Percentiles rank a stretch among this genome's conserved stretches.
These are phyloP conservation scores for Nymphalis io DNA, from an alignment of 1,140 invertebrate species.

Conservation along the genomic window DNA sequence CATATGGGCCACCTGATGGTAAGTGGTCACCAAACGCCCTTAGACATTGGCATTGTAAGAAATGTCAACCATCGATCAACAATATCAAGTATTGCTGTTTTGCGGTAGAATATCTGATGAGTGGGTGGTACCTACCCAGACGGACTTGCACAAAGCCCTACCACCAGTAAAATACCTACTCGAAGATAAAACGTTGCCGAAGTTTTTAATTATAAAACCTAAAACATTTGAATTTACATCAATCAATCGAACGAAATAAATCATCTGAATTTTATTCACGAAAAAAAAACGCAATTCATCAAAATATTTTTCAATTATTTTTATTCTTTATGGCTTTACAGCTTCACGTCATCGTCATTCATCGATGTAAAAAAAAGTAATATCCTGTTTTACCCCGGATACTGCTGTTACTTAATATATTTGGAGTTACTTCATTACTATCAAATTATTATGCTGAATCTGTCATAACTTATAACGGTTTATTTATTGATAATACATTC, in stretches of 20 bases:
- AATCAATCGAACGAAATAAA: not conserved
- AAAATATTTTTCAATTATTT: not conserved
- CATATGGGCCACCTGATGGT: too few relatives aligned
- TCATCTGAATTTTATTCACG: not conserved
- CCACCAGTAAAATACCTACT: not conserved
- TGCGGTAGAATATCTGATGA: too few relatives aligned
- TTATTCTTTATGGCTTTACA: not conserved
- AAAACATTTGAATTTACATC: not conserved
- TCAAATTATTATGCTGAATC: slow-evolving; percentile 7
- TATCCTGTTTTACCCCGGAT: slow-evolving; percentile 16
- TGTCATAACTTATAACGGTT: slow-evolving; percentile 11
- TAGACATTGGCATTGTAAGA: too few relatives aligned
- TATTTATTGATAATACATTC: not conserved
- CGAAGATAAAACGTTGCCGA: not conserved
- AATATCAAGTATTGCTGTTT: too few relatives aligned
- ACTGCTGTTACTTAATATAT: slow-evolving; percentile 1
- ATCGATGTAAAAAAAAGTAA: not conserved
- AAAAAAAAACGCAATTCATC: not conserved
- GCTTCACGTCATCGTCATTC: not conserved
- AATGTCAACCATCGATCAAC: too few relatives aligned
- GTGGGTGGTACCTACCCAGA: too few relatives aligned
- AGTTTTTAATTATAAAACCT: not conserved
- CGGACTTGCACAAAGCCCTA: too few relatives aligned
- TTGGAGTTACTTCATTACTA: slow-evolving; percentile 2
- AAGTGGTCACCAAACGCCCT: too few relatives aligned